A percentile compares a stretch with the other conserved stretches of the same genome.
Evolutionary conservation across 1,140 invertebrate species (phyloP).

Genomic region (Nasonia longicornis): DNA sequence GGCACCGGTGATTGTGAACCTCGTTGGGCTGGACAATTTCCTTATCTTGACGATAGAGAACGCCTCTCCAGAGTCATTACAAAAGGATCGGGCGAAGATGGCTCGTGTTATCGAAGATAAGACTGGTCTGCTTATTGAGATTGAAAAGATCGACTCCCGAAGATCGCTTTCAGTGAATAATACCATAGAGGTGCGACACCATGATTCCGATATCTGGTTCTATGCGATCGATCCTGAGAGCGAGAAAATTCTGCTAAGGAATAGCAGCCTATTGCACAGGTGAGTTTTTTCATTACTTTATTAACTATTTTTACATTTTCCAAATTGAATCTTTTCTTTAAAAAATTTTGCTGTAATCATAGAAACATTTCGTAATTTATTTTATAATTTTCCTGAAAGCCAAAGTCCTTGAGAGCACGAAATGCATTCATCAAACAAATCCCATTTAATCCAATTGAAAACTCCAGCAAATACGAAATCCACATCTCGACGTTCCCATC

Average conservation of each 20-base stretch:
- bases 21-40: constrained; percentile 78
- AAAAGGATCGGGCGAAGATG: constrained; percentile 75
- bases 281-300: constrained; percentile 54
- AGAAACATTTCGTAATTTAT: background rate
- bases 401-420: background rate
- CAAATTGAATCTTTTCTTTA: background rate
- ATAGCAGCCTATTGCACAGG: constrained; percentile 78
- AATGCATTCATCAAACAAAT: background rate
- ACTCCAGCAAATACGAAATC: background rate
- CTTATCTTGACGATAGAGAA: constrained; percentile 83
- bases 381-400: background rate
- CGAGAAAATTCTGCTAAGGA: constrained; percentile 79
- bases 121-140: constrained; percentile 79
- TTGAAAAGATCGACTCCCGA: constrained; percentile 81
- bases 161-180: constrained; percentile 79
- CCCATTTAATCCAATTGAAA: background rate
- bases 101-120: constrained; percentile 80
- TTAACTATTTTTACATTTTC: background rate
- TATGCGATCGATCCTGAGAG: constrained; percentile 85
- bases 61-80: constrained; percentile 78
- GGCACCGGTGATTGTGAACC: constrained; percentile 78
- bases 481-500: background rate
- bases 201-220: constrained; percentile 89
- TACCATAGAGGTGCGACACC: constrained; percentile 78
- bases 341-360: background rate